Evolutionary conservation across 35 echinoderm and acorn worm species (phyloP).

Genomic region (Stichopus chloronotus): DNA sequence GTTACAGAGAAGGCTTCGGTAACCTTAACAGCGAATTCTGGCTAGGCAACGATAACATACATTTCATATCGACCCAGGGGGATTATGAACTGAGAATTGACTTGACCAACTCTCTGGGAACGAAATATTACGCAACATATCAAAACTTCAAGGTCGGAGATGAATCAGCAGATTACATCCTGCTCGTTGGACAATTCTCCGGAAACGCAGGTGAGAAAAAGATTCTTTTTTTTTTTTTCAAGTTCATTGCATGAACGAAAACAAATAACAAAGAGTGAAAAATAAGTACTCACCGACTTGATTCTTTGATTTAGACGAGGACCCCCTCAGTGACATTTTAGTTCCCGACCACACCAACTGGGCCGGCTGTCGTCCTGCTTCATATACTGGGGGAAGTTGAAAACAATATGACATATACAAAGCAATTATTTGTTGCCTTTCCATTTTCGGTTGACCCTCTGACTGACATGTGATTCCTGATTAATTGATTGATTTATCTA

Average conservation of each 20-base stretch:
- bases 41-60: slow-evolving; percentile 17
- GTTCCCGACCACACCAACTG: no score
- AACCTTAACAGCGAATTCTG: slow-evolving; percentile 25
- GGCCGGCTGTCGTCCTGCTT: no score
- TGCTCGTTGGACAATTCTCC: slow-evolving; percentile 18
- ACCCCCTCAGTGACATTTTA: no score
- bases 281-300: background rate
- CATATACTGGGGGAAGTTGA: no score
- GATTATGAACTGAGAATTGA: background rate
- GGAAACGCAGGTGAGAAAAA: slow-evolving; percentile 35
- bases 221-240: background rate
- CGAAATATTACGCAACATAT: background rate
- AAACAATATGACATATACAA: no score
- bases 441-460: no score
- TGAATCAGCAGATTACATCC: background rate
- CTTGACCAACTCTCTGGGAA: background rate
- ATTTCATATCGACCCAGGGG: background rate
- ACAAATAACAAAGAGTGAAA: background rate
- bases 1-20: slow-evolving; percentile 5
- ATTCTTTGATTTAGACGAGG: background rate
- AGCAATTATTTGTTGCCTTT: no score
- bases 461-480: no score
- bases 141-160: slow-evolving; percentile 10
- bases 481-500: no score
- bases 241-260: background rate